These are phyloP conservation scores for Salarias fasciatus DNA, from an alignment of 2,797 vertebrate species.

Conservation along the genomic window DNA sequence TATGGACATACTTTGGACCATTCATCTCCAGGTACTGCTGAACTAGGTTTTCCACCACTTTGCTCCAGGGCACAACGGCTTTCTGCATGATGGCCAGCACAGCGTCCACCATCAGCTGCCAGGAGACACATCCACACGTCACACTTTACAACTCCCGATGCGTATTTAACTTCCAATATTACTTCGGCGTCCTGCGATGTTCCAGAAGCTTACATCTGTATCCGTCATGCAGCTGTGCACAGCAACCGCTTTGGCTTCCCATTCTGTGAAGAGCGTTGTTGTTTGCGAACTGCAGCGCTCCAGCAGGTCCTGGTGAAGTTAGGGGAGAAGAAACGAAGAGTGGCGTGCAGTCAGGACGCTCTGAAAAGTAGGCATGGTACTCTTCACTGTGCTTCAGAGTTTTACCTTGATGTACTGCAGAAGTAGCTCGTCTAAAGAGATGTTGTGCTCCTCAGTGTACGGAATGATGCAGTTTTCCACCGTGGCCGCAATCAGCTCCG, in stretches of 20 bases:
- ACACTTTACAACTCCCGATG: conserved; percentile 6
- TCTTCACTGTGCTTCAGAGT: too few relatives aligned
- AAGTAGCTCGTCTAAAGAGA: conserved; percentile 90
- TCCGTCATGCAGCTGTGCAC: conserved; percentile 90
- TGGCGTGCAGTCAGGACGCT: neutral
- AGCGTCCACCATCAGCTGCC: conserved; percentile 92
- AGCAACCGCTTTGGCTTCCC: conserved; percentile 96
- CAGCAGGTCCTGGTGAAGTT: conserved; percentile 86
- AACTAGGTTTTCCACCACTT: conserved; percentile 90
- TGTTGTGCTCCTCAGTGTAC: conserved; percentile 86
- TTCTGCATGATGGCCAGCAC: conserved; percentile 95
- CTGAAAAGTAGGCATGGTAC: neutral
- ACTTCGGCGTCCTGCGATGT: neutral
- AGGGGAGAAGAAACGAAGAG: conserved; percentile 1
- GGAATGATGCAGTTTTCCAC: conserved; percentile 88
- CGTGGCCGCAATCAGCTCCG: conserved; percentile 88
- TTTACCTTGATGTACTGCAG: conserved; percentile 94
- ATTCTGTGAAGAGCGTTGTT: conserved; percentile 91
- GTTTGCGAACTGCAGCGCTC: conserved; percentile 89
- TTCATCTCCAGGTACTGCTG: conserved; percentile 92
- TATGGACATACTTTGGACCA: conserved; percentile 89
- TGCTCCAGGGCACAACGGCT: conserved; percentile 93
- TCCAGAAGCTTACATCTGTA: conserved; percentile 85
- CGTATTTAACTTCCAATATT: too few relatives aligned
- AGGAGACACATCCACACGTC: conserved; percentile 29